phyloP scores from a whole-genome alignment of 2,888 invertebrate genomes.

The Hyposoter didymator region DNA sequence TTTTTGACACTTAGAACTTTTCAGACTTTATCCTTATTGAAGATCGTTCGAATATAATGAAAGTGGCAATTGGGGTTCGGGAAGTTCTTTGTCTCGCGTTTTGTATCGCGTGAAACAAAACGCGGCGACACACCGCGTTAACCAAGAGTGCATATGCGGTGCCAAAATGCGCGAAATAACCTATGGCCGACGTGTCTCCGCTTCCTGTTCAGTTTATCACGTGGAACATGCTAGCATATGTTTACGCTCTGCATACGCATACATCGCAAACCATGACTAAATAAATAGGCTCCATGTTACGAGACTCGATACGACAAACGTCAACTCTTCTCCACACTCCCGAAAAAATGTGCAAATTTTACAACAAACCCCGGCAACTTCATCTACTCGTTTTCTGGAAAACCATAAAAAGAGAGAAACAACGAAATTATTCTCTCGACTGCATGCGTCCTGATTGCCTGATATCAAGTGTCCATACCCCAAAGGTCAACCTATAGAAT shows the following conservation, averaged over 20 bases:
- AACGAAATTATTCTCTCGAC: too few relatives aligned
- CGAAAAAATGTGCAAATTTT: neutral
- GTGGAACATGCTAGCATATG: neutral
- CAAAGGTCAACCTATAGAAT: neutral
- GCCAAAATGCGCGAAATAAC: conserved; percentile 40
- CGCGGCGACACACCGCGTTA: conserved; percentile 41
- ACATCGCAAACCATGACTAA: neutral
- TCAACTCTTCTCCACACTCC: neutral
- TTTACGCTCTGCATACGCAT: neutral
- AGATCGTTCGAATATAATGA: neutral
- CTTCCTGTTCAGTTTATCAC: conserved; percentile 32
- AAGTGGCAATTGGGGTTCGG: neutral
- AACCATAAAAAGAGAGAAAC: neutral
- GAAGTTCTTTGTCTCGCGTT: conserved; percentile 35
- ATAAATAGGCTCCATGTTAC: neutral
- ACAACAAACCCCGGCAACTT: neutral
- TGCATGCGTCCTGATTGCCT: too few relatives aligned
- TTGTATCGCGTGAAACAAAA: conserved; percentile 31
- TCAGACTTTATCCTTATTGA: neutral
- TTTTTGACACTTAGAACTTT: neutral
- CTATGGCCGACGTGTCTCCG: conserved; percentile 36
- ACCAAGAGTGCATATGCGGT: conserved; percentile 18
- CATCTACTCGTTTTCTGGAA: neutral
- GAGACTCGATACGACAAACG: neutral
- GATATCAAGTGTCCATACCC: neutral